These are phyloP conservation scores for Aldabrachelys gigantea DNA, from an alignment of 2,113 vertebrate genomes.

Conservation along the genomic window DNA sequence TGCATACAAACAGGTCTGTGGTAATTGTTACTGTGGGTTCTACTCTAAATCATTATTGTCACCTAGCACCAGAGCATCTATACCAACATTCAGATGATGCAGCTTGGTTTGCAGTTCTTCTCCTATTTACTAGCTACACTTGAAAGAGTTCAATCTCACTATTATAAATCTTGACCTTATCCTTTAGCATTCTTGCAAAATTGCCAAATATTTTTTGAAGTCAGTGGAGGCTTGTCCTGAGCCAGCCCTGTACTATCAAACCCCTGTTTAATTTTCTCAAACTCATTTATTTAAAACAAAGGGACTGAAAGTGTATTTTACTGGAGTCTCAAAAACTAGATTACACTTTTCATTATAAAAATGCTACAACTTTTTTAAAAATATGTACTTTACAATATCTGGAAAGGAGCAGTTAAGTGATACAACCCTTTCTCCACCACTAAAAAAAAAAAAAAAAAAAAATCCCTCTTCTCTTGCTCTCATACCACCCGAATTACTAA, in stretches of 20 bases:
- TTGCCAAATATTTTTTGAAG: not conserved
- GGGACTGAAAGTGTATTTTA: not conserved
- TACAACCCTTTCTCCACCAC: not conserved
- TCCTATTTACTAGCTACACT: not conserved
- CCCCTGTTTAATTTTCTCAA: not conserved
- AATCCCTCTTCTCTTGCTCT: not conserved
- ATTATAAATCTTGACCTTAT: not conserved
- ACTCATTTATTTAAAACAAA: not conserved
- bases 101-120: not conserved
- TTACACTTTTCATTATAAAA: not conserved
- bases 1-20: not conserved
- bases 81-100: too few species aligned
- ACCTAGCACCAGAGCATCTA: not conserved
- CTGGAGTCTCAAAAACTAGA: not conserved
- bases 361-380: not conserved
- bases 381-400: not conserved
- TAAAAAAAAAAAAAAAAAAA: not conserved
- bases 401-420: not conserved
- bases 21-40: not conserved
- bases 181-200: not conserved
- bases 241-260: not conserved
- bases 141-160: not conserved
- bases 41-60: not conserved
- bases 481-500: not conserved
- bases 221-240: not conserved